Base-by-base conservation (phyloP, 2,797 vertebrate genomes). In the Sebastes steindachneri region DNA sequence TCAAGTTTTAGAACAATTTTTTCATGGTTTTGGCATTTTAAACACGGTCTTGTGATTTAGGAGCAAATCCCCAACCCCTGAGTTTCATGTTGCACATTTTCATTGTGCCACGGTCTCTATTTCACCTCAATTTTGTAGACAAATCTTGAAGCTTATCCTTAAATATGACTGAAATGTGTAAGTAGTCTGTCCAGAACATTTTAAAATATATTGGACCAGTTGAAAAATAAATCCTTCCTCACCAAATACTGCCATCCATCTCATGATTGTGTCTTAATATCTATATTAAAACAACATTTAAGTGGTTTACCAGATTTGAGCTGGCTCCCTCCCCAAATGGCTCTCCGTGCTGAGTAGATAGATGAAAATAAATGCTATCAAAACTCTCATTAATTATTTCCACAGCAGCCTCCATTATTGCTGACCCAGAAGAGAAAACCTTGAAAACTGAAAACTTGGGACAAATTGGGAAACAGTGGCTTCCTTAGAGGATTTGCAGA, bases 301-400 rank as follows among this genome's bases (percentile, higher is more conserved):
- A n/a, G 17, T 51, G 2, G 2, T 67, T 67, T 17, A 66, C 55
- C 1, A 2, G 23, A 66, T 69, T 51, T 79, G 21, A 68, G 48
- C 29, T 10, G 19, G 29, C 31, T 60, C 17, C 57, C 48, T 67
- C 41, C 41, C 41, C 41, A 45, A 45, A 45, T 45, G 41, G 41
- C 41, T 15, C 54, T 45, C 15, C 11, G 3, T 35, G 28, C 62
- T 23, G 29, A 53, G 55, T 3, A 33, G 57, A 70, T 25, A 37
- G 19, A 73, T 28, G 48, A 62, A 17, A 54, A 55, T 63, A 73
- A 33, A 77, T 73, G 23, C 19, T 23, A 6, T 55, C 21, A 31
- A 57, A 68, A 68, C 25, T 62, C 4, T 62, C 28, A 60, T 68
- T 57, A 77, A 73, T 70, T 8, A 75, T 76, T 83, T 80, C 54